phyloP scores from a whole-genome alignment of 1,140 invertebrate species.

The Philaenus spumarius region DNA sequence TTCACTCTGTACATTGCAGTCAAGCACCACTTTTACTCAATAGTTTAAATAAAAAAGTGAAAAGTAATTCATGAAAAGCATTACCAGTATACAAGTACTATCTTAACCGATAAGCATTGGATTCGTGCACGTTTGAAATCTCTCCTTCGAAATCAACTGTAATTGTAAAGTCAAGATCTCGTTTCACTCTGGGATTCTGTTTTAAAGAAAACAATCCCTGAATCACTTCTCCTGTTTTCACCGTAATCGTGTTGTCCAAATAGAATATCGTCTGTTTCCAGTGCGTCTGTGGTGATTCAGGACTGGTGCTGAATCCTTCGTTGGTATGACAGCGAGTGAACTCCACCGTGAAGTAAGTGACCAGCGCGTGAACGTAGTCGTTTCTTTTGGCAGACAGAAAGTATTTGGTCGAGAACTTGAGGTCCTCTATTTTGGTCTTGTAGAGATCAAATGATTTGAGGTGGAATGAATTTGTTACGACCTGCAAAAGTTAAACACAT shows the following conservation, averaged over 20 bases:
- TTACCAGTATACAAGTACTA: conserved; percentile 42
- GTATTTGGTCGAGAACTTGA: conserved; percentile 88
- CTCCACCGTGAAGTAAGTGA: conserved; percentile 98
- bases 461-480: conserved; percentile 61
- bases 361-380: conserved; percentile 96
- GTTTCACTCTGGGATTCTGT: conserved; percentile 91
- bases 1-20: too few relatives aligned
- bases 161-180: conserved; percentile 94
- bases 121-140: conserved; percentile 79
- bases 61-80: neutral
- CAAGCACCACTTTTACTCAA: too few relatives aligned
- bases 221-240: conserved; percentile 78
- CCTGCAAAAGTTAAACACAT: too few relatives aligned
- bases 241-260: neutral
- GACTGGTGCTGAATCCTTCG: conserved; percentile 96
- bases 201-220: conserved; percentile 86
- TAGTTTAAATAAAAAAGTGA: neutral
- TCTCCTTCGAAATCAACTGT: conserved; percentile 94
- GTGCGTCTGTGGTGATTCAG: conserved; percentile 95
- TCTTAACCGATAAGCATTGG: conserved; percentile 94
- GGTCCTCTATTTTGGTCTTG: conserved; percentile 89
- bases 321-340: conserved; percentile 99
- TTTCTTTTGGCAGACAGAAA: conserved; percentile 79
- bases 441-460: conserved; percentile 97
- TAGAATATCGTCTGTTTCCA: conserved; percentile 94